phyloP scores from a whole-genome alignment of 2,113 vertebrate species.

The Donacobius atricapilla region DNA sequence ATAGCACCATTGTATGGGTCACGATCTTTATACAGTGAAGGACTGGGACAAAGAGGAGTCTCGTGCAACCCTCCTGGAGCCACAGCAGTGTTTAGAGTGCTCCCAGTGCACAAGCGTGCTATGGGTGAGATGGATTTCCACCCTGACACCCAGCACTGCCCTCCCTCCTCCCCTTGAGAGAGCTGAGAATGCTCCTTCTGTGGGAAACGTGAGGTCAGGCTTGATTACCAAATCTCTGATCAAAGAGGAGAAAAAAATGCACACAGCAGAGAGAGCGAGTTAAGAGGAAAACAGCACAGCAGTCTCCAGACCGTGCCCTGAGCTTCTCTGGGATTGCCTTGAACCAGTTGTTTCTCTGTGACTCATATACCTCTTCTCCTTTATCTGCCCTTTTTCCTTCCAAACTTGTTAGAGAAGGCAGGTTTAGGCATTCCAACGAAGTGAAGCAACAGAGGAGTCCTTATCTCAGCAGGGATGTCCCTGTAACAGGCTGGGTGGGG shows the following conservation, averaged over 20 bases:
- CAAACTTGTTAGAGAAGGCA: not conserved
- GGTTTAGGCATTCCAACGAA: not conserved
- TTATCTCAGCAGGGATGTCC: not conserved
- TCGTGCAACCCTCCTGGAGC: not conserved
- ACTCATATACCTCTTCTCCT: not conserved
- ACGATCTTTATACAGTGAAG: rapidly evolving
- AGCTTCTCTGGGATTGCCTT: not conserved
- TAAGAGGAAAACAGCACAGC: not conserved
- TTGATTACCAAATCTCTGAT: not conserved
- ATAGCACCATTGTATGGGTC: rapidly evolving
- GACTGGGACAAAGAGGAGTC: not conserved
- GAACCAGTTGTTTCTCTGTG: not conserved
- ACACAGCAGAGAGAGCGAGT: rapidly evolving
- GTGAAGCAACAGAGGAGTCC: not conserved
- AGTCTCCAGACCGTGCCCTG: not conserved
- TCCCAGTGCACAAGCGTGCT: rapidly evolving
- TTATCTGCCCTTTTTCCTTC: not conserved
- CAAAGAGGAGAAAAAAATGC: not conserved
- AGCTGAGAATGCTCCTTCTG: not conserved
- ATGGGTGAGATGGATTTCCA: not conserved
- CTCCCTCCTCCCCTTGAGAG: not conserved
- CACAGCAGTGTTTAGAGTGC: not conserved
- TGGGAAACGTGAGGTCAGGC: not conserved
- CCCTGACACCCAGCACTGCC: rapidly evolving
- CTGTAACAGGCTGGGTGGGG: not conserved